phyloP scores from a whole-genome alignment of 2,888 invertebrate genomes.

The Heliconius hortense region DNA sequence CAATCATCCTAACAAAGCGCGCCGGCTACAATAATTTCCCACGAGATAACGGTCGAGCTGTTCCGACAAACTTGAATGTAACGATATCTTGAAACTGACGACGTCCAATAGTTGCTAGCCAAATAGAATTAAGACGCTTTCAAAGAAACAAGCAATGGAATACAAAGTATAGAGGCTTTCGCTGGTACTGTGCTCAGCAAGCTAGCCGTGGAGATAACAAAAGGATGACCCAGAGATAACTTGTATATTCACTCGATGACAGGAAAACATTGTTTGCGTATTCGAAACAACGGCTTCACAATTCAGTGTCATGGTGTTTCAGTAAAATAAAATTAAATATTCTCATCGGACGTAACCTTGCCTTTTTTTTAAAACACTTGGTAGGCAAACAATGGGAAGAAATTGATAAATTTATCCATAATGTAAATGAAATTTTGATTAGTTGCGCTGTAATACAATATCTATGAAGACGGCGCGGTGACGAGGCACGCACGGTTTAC shows the following conservation, averaged over 20 bases:
- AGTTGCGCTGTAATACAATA: conserved; percentile 76
- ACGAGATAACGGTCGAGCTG: conserved; percentile 78
- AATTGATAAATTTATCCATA: not conserved
- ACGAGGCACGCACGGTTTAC: conserved; percentile 73
- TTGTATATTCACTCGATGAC: conserved; percentile 71
- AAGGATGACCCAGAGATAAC: conserved; percentile 76
- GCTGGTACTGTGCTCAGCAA: conserved; percentile 49
- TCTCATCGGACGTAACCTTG: not conserved
- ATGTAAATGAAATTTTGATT: conserved; percentile 43
- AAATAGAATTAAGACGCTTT: conserved; percentile 54
- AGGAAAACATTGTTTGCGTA: conserved; percentile 74
- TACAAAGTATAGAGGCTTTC: conserved; percentile 52
- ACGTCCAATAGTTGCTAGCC: conserved; percentile 63
- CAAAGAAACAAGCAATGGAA: conserved; percentile 62
- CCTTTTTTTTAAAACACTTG: not conserved
- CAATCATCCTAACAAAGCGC: conserved; percentile 81
- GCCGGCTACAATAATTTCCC: conserved; percentile 78
- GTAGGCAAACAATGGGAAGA: not conserved
- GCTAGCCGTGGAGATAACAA: conserved; percentile 72
- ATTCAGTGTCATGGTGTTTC: conserved; percentile 60
- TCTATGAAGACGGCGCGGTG: conserved; percentile 61
- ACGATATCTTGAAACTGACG: conserved; percentile 60
- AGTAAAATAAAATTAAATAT: conserved; percentile 28
- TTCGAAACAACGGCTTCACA: conserved; percentile 34
- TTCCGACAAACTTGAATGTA: conserved; percentile 73